These are phyloP conservation scores for Bombycilla garrulus DNA, from an alignment of 2,113 vertebrate species.

Conservation along the genomic window DNA sequence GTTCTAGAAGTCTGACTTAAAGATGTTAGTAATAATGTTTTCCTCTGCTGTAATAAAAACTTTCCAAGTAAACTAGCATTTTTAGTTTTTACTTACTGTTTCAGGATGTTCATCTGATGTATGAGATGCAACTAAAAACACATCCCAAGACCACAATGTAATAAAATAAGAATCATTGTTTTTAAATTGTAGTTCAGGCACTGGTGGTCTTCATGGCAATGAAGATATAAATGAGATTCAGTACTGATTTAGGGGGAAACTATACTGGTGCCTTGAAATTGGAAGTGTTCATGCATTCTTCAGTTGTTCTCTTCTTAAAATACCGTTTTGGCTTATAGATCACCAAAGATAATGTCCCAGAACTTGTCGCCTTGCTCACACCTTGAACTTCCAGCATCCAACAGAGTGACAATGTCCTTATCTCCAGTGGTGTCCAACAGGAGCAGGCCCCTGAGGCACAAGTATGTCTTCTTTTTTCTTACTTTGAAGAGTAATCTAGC, in stretches of 20 bases:
- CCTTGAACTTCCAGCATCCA: slow-evolving; percentile 4
- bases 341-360: slow-evolving; percentile 43
- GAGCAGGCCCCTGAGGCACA: slow-evolving; percentile 11
- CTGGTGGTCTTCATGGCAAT: background rate
- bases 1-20: background rate
- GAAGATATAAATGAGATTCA: background rate
- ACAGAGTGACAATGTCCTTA: slow-evolving; percentile 1
- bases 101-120: background rate
- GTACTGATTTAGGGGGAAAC: background rate
- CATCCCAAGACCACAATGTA: background rate
- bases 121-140: background rate
- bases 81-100: background rate
- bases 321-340: background rate
- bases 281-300: background rate
- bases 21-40: background rate
- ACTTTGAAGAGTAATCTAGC: background rate
- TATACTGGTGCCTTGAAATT: background rate
- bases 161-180: background rate
- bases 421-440: slow-evolving; percentile 35
- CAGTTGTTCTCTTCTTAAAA: background rate
- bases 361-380: slow-evolving; percentile 31
- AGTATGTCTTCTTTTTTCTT: slow-evolving; percentile 24
- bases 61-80: background rate
- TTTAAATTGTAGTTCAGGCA: background rate
- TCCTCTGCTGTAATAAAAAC: background rate